Evolutionary conservation across 2,888 invertebrate species (phyloP), one percentile per base, ranked within the genome.

Genomic region (Coleophora deauratella): DNA sequence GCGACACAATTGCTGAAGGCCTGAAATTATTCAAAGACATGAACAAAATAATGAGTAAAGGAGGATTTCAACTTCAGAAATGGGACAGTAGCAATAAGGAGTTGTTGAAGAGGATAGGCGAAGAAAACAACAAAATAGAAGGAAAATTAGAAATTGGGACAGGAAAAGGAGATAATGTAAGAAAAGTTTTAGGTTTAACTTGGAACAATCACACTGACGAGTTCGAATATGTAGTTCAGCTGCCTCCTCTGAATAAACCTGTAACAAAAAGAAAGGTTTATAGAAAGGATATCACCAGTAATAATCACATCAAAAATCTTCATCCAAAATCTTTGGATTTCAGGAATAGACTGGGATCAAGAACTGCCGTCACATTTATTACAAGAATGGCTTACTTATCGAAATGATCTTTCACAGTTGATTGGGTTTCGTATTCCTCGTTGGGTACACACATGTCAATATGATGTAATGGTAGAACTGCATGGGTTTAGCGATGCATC

Each of bases 21-120:
- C 27, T 51, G 30, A 35, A 35, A 3, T 27, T 61, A 11, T 43
- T 45, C 33, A 40, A 53, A 13, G 48, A 63, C 43, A 21, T 14
- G 21, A 35, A 13, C 2, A 9, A 7, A 35, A 28, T 28, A 28
- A 6, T 35, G 4, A 21, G 15, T 10, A 15, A 21, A 35, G 35
- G 58, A 33, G 58, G 59, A 8, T 60, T 63, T 42, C 38, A 50
- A 15, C 45, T 63, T 33, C 49, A 62, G 32, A 54, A 62, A 42
- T 54, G 52, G 54, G 42, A 45, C 8, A 50, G 49, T 36, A 49
- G 51, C 33, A 46, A 41, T 30, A 44, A 43, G 35, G 44, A 49
- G 38, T 27, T 47, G 9, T 28, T 28, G 9, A 28, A 6, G 28
- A 9, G 9, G 9, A 28, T 28, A 6, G 28, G 28, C 9, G 28